Evolutionary conservation across 2,888 invertebrate genomes (phyloP), one percentile per base, ranked within the genome.

Genomic region (Thyatira batis): DNA sequence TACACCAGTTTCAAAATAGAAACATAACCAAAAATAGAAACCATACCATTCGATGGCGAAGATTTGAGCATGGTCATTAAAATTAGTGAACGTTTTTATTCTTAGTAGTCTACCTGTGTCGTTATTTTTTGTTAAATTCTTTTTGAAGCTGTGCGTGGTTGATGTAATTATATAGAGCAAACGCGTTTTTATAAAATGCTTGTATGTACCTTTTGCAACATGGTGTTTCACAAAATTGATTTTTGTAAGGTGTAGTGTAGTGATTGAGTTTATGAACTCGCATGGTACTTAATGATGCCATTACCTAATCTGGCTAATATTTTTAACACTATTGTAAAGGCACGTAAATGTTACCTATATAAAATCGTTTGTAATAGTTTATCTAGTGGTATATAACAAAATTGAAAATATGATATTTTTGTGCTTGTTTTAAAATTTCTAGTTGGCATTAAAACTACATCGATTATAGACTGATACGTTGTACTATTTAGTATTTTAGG

Each of bases 401-500:
- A n/a, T n/a, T n/a, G n/a, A n/a, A n/a, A n/a, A n/a, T n/a, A n/a
- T n/a, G n/a, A n/a, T n/a, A n/a, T n/a, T n/a, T n/a, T n/a, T n/a
- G n/a, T n/a, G n/a, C n/a, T n/a, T n/a, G n/a, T n/a, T n/a, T n/a
- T n/a, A n/a, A n/a, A n/a, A n/a, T 17, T 8, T 20, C 27, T 25
- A 13, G 17, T 20, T 17, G 13, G 9, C 27, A 17, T 23, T 23
- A 45, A 25, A 39, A 39, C 17, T 0, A 2, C n/a, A n/a, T 39
- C n/a, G 17, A 39, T 8, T 39, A 39, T 3, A 23, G 3, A 39
- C 33, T 33, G 20, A 27, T 48, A 11, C 4, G 27, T 28, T 25
- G 48, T 48, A 23, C 27, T 48, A 27, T 27, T 48, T 59, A 55
- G 70, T 70, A 76, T 85, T 85, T 81, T 72, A 84, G 79, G 73